Evolutionary conservation across 2,888 invertebrate species (phyloP).

Genomic region (Ctena decussata): DNA sequence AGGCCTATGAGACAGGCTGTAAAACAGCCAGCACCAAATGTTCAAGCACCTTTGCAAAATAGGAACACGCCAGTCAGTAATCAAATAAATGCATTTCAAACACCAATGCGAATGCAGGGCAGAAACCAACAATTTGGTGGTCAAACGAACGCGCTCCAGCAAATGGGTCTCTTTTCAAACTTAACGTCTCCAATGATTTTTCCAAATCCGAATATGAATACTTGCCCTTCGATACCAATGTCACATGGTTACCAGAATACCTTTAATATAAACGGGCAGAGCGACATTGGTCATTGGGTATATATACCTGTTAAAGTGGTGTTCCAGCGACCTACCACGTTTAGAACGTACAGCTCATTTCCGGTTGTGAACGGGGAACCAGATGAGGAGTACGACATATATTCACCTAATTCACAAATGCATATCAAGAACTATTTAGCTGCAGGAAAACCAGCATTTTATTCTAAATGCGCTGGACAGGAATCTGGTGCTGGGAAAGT

Average conservation of each 20-base stretch:
- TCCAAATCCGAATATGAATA: background rate
- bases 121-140: background rate
- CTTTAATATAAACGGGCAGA: constrained; percentile 76
- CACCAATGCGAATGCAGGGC: background rate
- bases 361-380: constrained; percentile 73
- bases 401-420: constrained; percentile 66
- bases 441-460: constrained; percentile 62
- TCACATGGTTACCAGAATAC: constrained; percentile 73
- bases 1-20: background rate
- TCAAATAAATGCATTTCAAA: too few species aligned
- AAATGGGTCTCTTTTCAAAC: too few species aligned
- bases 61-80: background rate
- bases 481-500: constrained; percentile 74
- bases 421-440: constrained; percentile 59
- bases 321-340: constrained; percentile 76
- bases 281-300: constrained; percentile 79
- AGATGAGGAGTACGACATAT: constrained; percentile 72
- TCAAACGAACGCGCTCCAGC: background rate
- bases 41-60: background rate
- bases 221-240: constrained; percentile 62
- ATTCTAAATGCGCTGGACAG: constrained; percentile 51
- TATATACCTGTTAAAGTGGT: constrained; percentile 80
- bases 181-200: background rate
- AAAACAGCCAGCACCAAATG: background rate
- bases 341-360: constrained; percentile 68